Base-by-base conservation (phyloP, 2,888 invertebrate species). In the Troides helena region DNA sequence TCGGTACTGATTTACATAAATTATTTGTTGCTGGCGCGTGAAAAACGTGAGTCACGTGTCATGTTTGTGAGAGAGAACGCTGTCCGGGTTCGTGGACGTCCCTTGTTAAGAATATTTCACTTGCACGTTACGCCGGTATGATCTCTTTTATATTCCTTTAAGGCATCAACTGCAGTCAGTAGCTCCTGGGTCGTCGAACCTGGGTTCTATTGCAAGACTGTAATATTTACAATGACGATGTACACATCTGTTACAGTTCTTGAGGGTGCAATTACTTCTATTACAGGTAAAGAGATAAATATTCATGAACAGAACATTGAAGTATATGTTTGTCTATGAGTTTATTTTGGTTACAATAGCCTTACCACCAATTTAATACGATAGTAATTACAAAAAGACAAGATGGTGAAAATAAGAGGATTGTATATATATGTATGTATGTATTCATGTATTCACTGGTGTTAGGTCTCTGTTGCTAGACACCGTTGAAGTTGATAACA, bases 11-110 rank as follows among this genome's bases (percentile, higher is more conserved):
- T 90, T 90, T 86, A 79, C 92, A 92, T 92, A 89, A 86, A 91
- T 92, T 90, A 92, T 86, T 89, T 83, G 81, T 86, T 85, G 86
- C 87, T 86, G 87, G 85, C 85, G 88, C 91, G 88, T 90, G 90
- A 89, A 90, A 84, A 85, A 86, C 87, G 89, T 90, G 91, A 90
- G 83, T 88, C 86, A 88, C 82, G 78, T 80, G 78, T 79, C 78
- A 81, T 81, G 81, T 80, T 82, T 81, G 80, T 81, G 80, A 75
- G 70, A 66, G 74, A 73, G 77, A 74, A 78, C 75, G 74, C 74
- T 74, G 61, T 58, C 53, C 73, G 71, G 74, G 73, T 72, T 72
- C 73, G 70, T 72, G 73, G 72, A 74, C 76, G 71, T 72, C 65
- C 73, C 75, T 75, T 73, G 74, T 75, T 75, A 74, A 77, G 78